phyloP scores from a whole-genome alignment of 2,888 invertebrate species.

The Patella ulyssiponensis region DNA sequence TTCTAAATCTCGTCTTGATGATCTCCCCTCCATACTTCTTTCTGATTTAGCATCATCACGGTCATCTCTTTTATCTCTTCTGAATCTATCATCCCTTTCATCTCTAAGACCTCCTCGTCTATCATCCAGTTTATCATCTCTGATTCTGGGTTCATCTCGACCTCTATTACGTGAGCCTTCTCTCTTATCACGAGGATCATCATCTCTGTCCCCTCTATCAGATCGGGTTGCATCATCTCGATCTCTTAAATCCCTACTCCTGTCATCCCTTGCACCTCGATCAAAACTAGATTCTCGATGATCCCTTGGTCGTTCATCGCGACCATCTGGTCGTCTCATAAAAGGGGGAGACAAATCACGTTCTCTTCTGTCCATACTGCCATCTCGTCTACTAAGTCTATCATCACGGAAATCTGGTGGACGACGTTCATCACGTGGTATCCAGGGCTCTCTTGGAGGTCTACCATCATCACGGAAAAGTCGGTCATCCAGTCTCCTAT shows the following conservation, averaged over 20 bases:
- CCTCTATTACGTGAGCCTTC: background rate
- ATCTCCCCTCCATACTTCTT: slow-evolving; percentile 8
- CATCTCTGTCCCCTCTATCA: background rate
- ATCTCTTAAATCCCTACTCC: slow-evolving; percentile 19
- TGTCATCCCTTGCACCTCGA: slow-evolving; percentile 23
- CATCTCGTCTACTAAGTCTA: slow-evolving; percentile 19
- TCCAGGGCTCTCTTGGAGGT: background rate
- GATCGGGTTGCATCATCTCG: slow-evolving; percentile 19
- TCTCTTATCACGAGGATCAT: background rate
- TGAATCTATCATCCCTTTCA: slow-evolving; percentile 27
- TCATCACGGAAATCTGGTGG: background rate
- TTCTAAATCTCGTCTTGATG: slow-evolving; percentile 1
- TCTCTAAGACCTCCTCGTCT: slow-evolving; percentile 28
- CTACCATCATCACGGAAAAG: background rate
- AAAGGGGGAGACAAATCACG: slow-evolving; percentile 4
- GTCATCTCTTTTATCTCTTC: slow-evolving; percentile 27
- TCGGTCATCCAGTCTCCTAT: background rate
- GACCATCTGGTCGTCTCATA: background rate
- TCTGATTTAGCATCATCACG: slow-evolving; percentile 24
- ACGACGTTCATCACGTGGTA: background rate
- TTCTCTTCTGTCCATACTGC: slow-evolving; percentile 19
- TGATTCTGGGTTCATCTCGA: slow-evolving; percentile 6
- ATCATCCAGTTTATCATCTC: slow-evolving; percentile 19
- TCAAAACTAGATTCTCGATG: slow-evolving; percentile 9
- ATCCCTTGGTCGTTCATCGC: slow-evolving; percentile 16